Conservation (phyloP, 2,113 vertebrate species). For the Amblyopsis rosae region DNA sequence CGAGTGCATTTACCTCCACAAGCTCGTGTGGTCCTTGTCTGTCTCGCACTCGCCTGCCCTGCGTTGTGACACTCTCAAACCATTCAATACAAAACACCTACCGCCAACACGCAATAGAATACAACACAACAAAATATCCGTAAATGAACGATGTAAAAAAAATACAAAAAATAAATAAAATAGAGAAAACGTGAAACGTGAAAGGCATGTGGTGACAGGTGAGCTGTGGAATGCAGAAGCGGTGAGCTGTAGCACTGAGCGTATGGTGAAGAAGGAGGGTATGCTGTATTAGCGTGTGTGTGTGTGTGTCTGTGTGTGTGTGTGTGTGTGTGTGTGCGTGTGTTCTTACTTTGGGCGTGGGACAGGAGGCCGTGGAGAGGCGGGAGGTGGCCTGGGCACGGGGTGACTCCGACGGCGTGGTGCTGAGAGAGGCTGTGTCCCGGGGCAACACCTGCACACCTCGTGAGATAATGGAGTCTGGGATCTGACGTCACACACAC, state of each 20-base stretch:
- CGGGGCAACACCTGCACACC: conserved; percentile 98
- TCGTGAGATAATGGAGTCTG: conserved; percentile 98
- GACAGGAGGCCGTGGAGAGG: conserved; percentile 98
- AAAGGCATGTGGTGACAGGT: not conserved
- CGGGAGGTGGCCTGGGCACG: conserved; percentile 98
- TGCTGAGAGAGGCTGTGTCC: conserved; percentile 97
- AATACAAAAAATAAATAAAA: not conserved
- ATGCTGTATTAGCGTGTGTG: conserved; percentile 7
- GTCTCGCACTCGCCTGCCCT: too few species aligned
- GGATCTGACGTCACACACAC: conserved; percentile 82
- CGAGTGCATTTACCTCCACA: too few species aligned
- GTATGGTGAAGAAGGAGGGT: conserved; percentile 2
- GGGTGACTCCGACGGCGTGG: conserved; percentile 97
- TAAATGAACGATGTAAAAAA: not conserved
- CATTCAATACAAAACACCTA: not conserved
- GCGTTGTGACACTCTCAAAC: too few species aligned
- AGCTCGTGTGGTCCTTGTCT: too few species aligned
- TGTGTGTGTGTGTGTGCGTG: not conserved
- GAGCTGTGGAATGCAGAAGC: not conserved
- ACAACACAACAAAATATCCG: not conserved
- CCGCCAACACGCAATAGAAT: not conserved
- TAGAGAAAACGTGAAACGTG: not conserved
- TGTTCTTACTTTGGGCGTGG: conserved; percentile 97
- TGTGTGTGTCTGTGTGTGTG: conserved; percentile 9
- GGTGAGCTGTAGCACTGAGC: not conserved